Evolutionary conservation across 2,888 invertebrate genomes (phyloP), one percentile per base, ranked within the genome.

Genomic region (Eustalomyia histrio): DNA sequence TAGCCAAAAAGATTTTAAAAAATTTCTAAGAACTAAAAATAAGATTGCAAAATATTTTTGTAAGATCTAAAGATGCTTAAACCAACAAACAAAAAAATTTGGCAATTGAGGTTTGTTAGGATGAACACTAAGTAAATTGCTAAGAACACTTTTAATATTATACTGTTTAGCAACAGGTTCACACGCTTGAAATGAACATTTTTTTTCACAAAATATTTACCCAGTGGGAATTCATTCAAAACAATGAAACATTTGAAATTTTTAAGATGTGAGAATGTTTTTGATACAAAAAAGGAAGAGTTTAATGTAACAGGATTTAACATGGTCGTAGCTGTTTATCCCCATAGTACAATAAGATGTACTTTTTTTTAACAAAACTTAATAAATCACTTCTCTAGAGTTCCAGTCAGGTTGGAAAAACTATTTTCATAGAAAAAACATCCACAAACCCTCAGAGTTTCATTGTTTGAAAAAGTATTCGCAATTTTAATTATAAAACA

Each of bases 151-250:
- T 64, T n/a, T 12, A 35, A 24, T 29, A 29, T 29, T 1, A 29
- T 29, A 29, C 29, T 29, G 43, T 53, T 67, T 24, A 74, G 69
- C 69, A 76, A 76, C 76, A 81, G 80, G 76, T 81, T 81, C 76
- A 81, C 80, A 81, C 80, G 80, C 69, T 80, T 76, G 24, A 39
- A 29, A 53, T 57, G 35, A 52, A 52, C 3, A 24, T 53, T 60
- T 69, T 47, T 17, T 39, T 53, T 60, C 9, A 47, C 43, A 47
- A n/a, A 47, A 14, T 2, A n/a, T 0, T n/a, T n/a, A 47, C 1
- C 43, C 69, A 76, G 60, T 69, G 80, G 76, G 76, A 76, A 76
- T 76, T 80, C 68, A 80, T 80, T 80, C 73, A 73, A 69, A 78
- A 39, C 80, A 80, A 78, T 60, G 61, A 53, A 61, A 61, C 57